Evolutionary conservation across 2,888 invertebrate genomes (phyloP).

Genomic region (Sceliomorpha sp.): DNA sequence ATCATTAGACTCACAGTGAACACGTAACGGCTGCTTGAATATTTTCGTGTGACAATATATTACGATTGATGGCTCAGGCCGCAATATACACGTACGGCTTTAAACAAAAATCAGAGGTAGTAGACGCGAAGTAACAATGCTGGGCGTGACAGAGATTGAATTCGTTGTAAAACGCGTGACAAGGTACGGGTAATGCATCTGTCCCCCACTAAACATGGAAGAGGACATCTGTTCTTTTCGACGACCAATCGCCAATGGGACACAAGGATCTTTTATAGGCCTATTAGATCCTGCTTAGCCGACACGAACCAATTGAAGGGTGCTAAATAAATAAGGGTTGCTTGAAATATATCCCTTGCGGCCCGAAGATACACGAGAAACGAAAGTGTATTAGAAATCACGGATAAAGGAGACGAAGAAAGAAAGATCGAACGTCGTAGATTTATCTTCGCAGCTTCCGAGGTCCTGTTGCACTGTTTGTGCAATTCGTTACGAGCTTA

Average conservation of each 20-base stretch:
- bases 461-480: background rate
- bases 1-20: conserved; percentile 11
- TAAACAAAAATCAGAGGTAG: conserved; percentile 36
- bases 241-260: conserved; percentile 67
- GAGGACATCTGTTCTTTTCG: conserved; percentile 74
- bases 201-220: conserved; percentile 61
- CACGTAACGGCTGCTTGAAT: conserved; percentile 18
- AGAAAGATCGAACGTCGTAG: conserved; percentile 7
- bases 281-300: conserved; percentile 80
- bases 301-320: conserved; percentile 77
- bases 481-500: too few species aligned
- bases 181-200: conserved; percentile 67
- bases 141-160: conserved; percentile 77
- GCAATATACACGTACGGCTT: conserved; percentile 4
- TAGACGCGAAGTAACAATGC: conserved; percentile 52
- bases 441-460: background rate
- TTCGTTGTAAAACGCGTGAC: conserved; percentile 69
- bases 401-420: conserved; percentile 11
- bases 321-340: conserved; percentile 79
- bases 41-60: too few species aligned
- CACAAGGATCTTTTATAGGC: conserved; percentile 76
- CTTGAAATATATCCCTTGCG: conserved; percentile 59
- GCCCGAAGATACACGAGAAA: conserved; percentile 38
- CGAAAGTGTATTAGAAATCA: conserved; percentile 34
- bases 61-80: conserved; percentile 5